Evolutionary conservation across 1,140 invertebrate genomes (phyloP).

Genomic region (Spodoptera litura): DNA sequence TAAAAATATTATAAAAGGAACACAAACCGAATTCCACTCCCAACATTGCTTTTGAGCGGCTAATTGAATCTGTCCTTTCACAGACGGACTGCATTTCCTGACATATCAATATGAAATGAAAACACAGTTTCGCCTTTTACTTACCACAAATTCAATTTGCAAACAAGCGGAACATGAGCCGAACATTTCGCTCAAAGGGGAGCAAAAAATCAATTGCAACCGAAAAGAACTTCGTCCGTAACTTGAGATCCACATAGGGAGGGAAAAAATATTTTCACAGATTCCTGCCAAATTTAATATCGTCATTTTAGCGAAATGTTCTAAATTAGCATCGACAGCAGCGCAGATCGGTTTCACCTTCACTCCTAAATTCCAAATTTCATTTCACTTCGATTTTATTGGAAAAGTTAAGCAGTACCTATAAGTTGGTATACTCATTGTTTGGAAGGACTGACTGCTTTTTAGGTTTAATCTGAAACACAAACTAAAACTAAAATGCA

Average conservation of each 20-base stretch:
- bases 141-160: slow-evolving; percentile 34
- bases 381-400: slow-evolving; percentile 79
- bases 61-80: slow-evolving; percentile 13
- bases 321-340: slow-evolving; percentile 58
- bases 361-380: slow-evolving; percentile 72
- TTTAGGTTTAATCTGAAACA: slow-evolving; percentile 10
- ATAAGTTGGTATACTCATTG: slow-evolving; percentile 50
- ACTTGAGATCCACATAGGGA: slow-evolving; percentile 24
- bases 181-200: slow-evolving; percentile 5
- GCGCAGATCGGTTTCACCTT: slow-evolving; percentile 68
- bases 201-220: slow-evolving; percentile 38
- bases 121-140: slow-evolving; percentile 23
- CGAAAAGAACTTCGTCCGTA: slow-evolving; percentile 24
- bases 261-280: slow-evolving; percentile 44
- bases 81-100: not conserved
- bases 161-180: not conserved
- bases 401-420: slow-evolving; percentile 74
- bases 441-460: not conserved
- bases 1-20: no score
- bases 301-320: slow-evolving; percentile 52
- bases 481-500: not conserved
- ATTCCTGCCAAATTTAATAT: slow-evolving; percentile 55
- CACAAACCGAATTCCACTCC: no score
- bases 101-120: slow-evolving; percentile 2
- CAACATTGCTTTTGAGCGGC: not conserved